Conservation (phyloP, 2,113 vertebrate genomes). For the Microtus pennsylvanicus region DNA sequence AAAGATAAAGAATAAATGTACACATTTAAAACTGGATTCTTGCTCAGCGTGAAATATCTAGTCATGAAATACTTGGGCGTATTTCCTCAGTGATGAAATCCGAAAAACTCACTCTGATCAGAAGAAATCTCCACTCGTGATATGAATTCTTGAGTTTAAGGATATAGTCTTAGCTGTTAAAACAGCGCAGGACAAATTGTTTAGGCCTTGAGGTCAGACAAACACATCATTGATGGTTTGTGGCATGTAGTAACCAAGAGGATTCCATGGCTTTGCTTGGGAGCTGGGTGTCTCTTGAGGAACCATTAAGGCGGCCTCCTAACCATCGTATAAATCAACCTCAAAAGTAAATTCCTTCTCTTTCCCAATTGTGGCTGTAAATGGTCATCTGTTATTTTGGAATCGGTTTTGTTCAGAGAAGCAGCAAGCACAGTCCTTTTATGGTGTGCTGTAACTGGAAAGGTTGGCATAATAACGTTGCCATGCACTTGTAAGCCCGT, state of each 20-base stretch:
- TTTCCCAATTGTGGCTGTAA: slow-evolving; percentile 50
- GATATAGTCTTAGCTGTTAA: slow-evolving; percentile 69
- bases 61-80: slow-evolving; percentile 26
- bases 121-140: slow-evolving; percentile 57
- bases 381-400: slow-evolving; percentile 58
- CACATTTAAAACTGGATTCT: slow-evolving; percentile 18
- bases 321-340: slow-evolving; percentile 71
- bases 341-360: slow-evolving; percentile 65
- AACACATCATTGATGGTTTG: slow-evolving; percentile 65
- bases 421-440: slow-evolving; percentile 17
- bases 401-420: slow-evolving; percentile 45
- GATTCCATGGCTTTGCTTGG: slow-evolving; percentile 47
- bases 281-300: slow-evolving; percentile 56
- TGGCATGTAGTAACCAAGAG: slow-evolving; percentile 55
- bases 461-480: neutral
- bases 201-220: slow-evolving; percentile 70
- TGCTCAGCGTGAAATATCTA: neutral
- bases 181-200: slow-evolving; percentile 59
- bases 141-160: slow-evolving; percentile 68
- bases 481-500: neutral
- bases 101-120: slow-evolving; percentile 58
- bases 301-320: slow-evolving; percentile 60
- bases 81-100: slow-evolving; percentile 56
- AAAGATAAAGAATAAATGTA: slow-evolving; percentile 19
- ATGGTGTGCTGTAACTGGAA: neutral